phyloP scores from a whole-genome alignment of 2,888 invertebrate genomes.

The Drepanosiphum platanoidis region DNA sequence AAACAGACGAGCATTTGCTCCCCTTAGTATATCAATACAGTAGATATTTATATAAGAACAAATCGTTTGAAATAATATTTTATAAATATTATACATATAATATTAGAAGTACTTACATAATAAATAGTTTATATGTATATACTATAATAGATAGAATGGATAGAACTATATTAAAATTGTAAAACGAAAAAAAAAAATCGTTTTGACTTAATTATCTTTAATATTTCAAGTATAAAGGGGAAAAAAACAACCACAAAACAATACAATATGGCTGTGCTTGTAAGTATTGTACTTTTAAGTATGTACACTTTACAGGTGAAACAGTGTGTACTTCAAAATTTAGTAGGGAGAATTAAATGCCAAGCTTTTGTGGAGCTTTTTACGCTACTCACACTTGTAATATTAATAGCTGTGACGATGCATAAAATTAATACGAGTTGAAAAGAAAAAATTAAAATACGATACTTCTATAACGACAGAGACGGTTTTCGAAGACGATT shows the following conservation, averaged over 20 bases:
- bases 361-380: background rate
- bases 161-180: too few species aligned
- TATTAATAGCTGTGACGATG: background rate
- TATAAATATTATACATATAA: too few species aligned
- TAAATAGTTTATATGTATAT: too few species aligned
- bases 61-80: background rate
- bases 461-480: background rate
- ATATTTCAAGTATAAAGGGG: conserved; percentile 1
- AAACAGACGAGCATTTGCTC: background rate
- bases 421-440: background rate
- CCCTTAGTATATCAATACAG: background rate
- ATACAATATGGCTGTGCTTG: too few species aligned
- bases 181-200: too few species aligned
- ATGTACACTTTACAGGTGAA: too few species aligned
- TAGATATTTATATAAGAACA: background rate
- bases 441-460: background rate
- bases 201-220: too few species aligned
- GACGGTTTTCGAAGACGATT: background rate
- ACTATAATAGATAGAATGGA: too few species aligned
- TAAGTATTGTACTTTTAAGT: too few species aligned
- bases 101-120: too few species aligned
- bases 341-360: background rate
- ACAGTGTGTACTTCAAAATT: background rate
- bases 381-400: background rate
- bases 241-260: too few species aligned